These are phyloP conservation scores for Vimba vimba DNA, from an alignment of 2,113 vertebrate species.

Conservation along the genomic window DNA sequence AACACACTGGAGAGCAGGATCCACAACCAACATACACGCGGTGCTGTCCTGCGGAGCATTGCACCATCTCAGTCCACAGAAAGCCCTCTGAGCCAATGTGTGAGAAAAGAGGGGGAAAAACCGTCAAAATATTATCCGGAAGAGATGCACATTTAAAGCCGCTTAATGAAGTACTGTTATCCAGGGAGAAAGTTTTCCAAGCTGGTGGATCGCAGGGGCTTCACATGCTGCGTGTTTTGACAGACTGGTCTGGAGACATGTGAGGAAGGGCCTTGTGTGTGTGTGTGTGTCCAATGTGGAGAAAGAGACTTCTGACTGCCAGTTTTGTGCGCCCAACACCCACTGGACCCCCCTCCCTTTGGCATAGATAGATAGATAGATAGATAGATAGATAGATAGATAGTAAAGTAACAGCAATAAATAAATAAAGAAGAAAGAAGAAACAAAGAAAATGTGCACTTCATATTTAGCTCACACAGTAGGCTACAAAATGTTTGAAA, in stretches of 20 bases:
- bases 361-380: background rate
- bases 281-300: background rate
- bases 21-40: constrained; percentile 67
- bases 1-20: constrained; percentile 44
- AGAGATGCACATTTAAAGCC: constrained; percentile 11
- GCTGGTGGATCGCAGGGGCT: background rate
- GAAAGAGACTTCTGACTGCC: constrained; percentile 20
- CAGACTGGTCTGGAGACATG: constrained; percentile 16
- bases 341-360: background rate
- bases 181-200: constrained; percentile 14
- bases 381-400: background rate
- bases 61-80: constrained; percentile 75
- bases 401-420: background rate
- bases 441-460: background rate
- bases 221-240: constrained; percentile 33
- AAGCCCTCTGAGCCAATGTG: constrained; percentile 23
- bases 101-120: too few species aligned
- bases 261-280: background rate
- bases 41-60: constrained; percentile 72
- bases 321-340: constrained; percentile 9
- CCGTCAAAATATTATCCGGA: constrained; percentile 14
- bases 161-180: background rate
- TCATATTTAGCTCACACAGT: background rate
- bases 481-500: background rate
- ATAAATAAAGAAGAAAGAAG: background rate